These are phyloP conservation scores for rabbit (Oryctolagus cuniculus) DNA, from an alignment of 2,113 vertebrate genomes.

Conservation along the genomic window mOryCun1.1 NC_091434.1:133217501-133218000, in stretches of 20 bases:
- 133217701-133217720: conserved; percentile 40
- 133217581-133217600: conserved; percentile 30
- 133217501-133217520: conserved; percentile 14
- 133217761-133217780: conserved; percentile 34
- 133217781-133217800: conserved; percentile 72
- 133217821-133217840: conserved; percentile 46
- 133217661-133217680: background rate
- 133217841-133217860: conserved; percentile 67
- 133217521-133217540: background rate
- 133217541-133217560: conserved; percentile 29
- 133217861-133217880: conserved; percentile 63
- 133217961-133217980: background rate
- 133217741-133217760: background rate
- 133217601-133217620: conserved; percentile 24
- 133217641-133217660: background rate
- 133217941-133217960: conserved; percentile 38
- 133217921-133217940: conserved; percentile 26
- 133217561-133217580: background rate
- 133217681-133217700: background rate
- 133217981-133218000: background rate
- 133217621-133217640: background rate
- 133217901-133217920: conserved; percentile 51
- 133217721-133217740: conserved; percentile 26
- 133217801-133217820: conserved; percentile 67
- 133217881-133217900: conserved; percentile 23